Base-by-base conservation (phyloP, 2,797 vertebrate species). In the Aulostomus chinensis region DNA sequence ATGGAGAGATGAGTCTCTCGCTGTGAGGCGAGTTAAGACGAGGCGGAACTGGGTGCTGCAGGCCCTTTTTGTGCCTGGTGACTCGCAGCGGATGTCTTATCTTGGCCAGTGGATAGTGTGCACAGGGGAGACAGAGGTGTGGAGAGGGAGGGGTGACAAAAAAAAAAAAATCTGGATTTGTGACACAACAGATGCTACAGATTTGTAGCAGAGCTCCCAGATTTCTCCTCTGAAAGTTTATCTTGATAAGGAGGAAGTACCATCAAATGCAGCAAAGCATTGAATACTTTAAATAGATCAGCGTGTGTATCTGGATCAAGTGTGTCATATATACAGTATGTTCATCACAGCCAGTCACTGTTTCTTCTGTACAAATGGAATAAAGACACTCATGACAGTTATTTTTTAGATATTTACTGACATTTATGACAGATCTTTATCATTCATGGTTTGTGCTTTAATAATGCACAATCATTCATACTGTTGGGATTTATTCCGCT, bases 71-170 rank as follows among this genome's bases (percentile, higher is more conserved):
- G 80, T 70, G 80, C 58, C 68, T 76, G 79, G 81, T 82, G 82
- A 81, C 78, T 83, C 43, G 56, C 74, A 85, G 82, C 74, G 81
- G 86, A 83, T 81, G 82, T 86, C 77, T 84, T 77, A 78, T 84
- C 74, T 81, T 64, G 58, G 68, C 47, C 53, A 54, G 69, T 77
- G 74, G 82, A 78, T 71, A 69, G 56, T 77, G 67, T 60, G 60
- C 53, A 63, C 52, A 33, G 37, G 50, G 35, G 28, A 47, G 37
- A 47, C 12, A 22, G 37, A 48, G 34, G 46, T 34, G 49, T 29
- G 11, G 38, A 51, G 43, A 39, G 34, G 43, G 43, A 58, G 46
- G 22, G 12, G 29, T 30, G 41, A 60, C 32, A 22, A 33, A 30
- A 69, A 20, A 14, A 12, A 41, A 7, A 18, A 18, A 11, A 73